Base-by-base conservation (phyloP, 2,888 invertebrate genomes). In the Mechanitis messenoides region DNA sequence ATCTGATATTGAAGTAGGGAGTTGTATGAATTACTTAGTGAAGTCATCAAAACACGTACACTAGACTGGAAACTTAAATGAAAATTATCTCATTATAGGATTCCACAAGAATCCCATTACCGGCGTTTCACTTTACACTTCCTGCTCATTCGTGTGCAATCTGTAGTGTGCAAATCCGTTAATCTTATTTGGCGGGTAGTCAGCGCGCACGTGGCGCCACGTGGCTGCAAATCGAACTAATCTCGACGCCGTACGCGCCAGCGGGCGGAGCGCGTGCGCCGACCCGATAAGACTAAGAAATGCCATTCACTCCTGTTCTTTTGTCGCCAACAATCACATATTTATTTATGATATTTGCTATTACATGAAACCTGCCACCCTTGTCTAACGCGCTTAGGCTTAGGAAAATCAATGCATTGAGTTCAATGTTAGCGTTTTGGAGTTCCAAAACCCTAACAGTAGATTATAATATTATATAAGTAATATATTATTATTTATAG, bases 81-180 rank as follows among this genome's bases (percentile, higher is more conserved):
- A n/a, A 11, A 56, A 45, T 72, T 31, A 74, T 75, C 70, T 75
- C 72, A 79, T 77, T 78, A 74, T 70, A 75, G 78, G 76, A 78
- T 73, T 78, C 85, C 84, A 85, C 83, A 85, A 81, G 76, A 79
- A 81, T 81, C 84, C 87, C 85, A 87, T 88, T 87, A 87, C 85
- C 82, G 78, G 75, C 81, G 87, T 88, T 89, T 89, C 89, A 90
- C 87, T 90, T 89, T 87, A 87, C 89, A 89, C 89, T 88, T 90
- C 89, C 89, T 86, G 87, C 78, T 77, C 78, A 87, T 87, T 89
- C 85, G 85, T 87, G 89, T 89, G 87, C 89, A 90, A 89, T 90
- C 87, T 88, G 90, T 88, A 89, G 89, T 88, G 87, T 84, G 86
- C 85, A 89, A 89, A 90, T 90, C 90, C 87, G 87, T 84, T 90